Conservation (phyloP, 2,113 vertebrate species). For the Neopipo cinnamomea region DNA sequence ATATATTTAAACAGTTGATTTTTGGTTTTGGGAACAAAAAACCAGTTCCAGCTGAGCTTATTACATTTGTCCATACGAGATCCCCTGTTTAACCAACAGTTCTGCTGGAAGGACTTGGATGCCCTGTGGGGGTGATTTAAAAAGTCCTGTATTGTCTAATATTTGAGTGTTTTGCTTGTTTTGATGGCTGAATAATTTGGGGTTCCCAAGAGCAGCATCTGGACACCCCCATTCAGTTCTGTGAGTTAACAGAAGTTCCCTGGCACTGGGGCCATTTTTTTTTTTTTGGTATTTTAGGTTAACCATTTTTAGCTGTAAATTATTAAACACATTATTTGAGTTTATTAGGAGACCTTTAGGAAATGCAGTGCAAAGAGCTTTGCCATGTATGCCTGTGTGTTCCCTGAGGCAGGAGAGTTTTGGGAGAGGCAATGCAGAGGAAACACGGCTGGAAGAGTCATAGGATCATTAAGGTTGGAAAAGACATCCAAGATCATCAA, state of each 20-base stretch:
- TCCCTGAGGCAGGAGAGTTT: not conserved
- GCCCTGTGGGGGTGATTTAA: not conserved
- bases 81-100: not conserved
- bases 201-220: not conserved
- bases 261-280: not conserved
- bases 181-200: not conserved
- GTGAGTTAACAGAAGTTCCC: not conserved
- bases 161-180: not conserved
- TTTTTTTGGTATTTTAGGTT: not conserved
- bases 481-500: not conserved
- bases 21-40: not conserved
- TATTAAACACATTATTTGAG: not conserved
- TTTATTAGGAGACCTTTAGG: not conserved
- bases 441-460: not conserved
- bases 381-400: not conserved
- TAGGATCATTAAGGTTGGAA: not conserved
- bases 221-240: not conserved
- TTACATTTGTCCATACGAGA: not conserved
- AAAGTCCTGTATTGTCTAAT: not conserved
- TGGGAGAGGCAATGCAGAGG: not conserved
- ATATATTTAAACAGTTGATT: not conserved
- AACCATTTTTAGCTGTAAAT: not conserved
- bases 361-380: not conserved
- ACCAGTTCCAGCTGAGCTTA: not conserved
- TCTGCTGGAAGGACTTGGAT: not conserved